Percentiles rank a stretch among this genome's conserved stretches.
phyloP scores from a whole-genome alignment of 2,888 invertebrate species.

The Nomada ferruginata region DNA sequence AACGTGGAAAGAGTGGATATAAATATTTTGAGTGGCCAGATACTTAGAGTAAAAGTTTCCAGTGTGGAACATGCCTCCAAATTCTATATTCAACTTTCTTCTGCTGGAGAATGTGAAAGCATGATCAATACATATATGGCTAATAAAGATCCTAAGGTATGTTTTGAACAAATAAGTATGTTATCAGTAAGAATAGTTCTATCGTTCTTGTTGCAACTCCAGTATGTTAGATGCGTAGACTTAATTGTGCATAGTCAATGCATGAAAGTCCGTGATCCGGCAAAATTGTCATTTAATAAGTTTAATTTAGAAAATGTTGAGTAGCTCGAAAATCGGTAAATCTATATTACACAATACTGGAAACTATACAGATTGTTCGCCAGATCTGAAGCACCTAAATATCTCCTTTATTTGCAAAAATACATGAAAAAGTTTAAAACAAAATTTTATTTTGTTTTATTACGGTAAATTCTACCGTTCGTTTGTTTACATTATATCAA shows the following conservation, averaged over 20 bases:
- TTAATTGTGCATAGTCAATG: conserved; percentile 15
- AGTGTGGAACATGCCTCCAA: conserved; percentile 83
- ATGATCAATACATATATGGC: conserved; percentile 76
- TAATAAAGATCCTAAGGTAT: conserved; percentile 76
- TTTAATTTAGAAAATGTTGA: conserved; percentile 7
- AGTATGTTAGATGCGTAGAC: neutral
- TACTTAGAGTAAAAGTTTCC: conserved; percentile 83
- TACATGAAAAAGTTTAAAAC: too few species aligned
- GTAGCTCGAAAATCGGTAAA: neutral
- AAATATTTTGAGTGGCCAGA: conserved; percentile 83
- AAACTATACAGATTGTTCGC: neutral
- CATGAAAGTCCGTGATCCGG: conserved; percentile 15
- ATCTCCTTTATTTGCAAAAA: too few species aligned
- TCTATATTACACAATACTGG: neutral
- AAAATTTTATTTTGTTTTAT: too few species aligned
- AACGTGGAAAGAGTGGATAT: conserved; percentile 80
- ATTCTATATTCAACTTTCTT: conserved; percentile 84
- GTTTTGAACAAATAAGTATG: conserved; percentile 31
- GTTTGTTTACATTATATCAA: too few species aligned
- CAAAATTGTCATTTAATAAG: neutral
- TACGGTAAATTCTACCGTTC: too few species aligned
- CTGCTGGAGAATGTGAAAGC: conserved; percentile 77
- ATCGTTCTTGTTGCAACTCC: neutral
- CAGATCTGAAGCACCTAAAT: too few species aligned
- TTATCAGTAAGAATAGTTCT: conserved; percentile 2